phyloP scores from a whole-genome alignment of 2,113 vertebrate genomes.

The Myodes glareolus region DNA sequence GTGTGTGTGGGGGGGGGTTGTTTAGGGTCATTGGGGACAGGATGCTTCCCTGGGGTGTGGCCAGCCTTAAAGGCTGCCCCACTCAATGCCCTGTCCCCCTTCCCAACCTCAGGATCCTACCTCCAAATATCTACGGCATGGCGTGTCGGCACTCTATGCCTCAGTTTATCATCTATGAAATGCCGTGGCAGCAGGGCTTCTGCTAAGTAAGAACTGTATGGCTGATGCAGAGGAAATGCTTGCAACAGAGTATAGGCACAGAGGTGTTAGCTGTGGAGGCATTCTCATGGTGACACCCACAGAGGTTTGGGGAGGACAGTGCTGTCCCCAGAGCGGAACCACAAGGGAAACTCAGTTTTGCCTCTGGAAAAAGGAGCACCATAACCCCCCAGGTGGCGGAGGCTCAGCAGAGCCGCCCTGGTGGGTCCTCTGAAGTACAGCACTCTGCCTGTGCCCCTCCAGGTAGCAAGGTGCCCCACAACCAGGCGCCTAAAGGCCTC shows the following conservation, averaged over 20 bases:
- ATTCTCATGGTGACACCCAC: neutral
- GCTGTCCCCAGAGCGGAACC: neutral
- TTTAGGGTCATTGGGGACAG: neutral
- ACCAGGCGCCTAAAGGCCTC: neutral
- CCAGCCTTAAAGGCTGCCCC: neutral
- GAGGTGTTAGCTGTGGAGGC: neutral
- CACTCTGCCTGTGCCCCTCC: neutral
- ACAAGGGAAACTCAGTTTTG: neutral
- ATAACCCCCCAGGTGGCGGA: neutral
- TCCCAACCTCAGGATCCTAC: neutral
- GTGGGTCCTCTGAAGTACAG: neutral
- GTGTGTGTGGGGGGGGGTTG: neutral
- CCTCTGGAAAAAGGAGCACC: neutral
- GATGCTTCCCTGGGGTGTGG: neutral
- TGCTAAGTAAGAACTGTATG: neutral
- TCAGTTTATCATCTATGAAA: slow-evolving; percentile 9
- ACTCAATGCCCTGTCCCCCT: neutral
- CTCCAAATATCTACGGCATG: neutral
- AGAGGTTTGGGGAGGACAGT: neutral
- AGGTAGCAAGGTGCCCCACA: fast-evolving
- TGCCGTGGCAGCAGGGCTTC: too few species aligned
- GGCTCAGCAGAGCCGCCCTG: neutral
- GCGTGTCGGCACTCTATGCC: neutral
- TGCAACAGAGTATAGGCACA: too few species aligned
- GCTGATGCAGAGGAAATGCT: neutral